A percentile compares a stretch with the other conserved stretches of the same genome.
Evolutionary conservation across 2,888 invertebrate species (phyloP).

Genomic region (Athrips mouffetella): DNA sequence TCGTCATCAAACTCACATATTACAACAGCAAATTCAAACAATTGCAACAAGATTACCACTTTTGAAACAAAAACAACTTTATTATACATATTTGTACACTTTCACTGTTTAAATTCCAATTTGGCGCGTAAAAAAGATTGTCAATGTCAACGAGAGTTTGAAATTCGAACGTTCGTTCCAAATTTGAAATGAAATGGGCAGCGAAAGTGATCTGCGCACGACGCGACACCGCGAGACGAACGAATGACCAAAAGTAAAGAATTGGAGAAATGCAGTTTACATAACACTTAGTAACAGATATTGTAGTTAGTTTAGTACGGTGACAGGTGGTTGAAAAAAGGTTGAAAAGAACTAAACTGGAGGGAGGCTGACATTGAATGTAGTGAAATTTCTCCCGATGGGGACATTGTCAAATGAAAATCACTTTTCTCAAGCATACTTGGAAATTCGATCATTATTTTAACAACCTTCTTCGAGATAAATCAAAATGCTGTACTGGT

Average conservation of each 20-base stretch:
- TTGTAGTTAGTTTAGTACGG: not conserved
- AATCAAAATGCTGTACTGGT: too few species aligned
- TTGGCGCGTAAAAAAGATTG: constrained; percentile 15
- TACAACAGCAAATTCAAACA: constrained; percentile 28
- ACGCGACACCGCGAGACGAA: constrained; percentile 45
- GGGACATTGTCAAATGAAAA: too few species aligned
- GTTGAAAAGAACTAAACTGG: not conserved
- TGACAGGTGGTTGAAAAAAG: too few species aligned
- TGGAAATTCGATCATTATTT: too few species aligned
- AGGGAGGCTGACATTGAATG: not conserved
- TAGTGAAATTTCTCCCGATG: not conserved
- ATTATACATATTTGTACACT: constrained; percentile 25
- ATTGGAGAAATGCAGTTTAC: constrained; percentile 64
- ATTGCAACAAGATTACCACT: constrained; percentile 35
- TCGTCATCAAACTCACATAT: constrained; percentile 34
- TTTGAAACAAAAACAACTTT: constrained; percentile 25
- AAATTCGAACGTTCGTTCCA: constrained; percentile 31
- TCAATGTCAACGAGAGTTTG: constrained; percentile 26
- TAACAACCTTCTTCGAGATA: too few species aligned
- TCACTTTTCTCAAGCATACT: too few species aligned
- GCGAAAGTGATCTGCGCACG: constrained; percentile 48
- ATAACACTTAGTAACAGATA: constrained; percentile 44
- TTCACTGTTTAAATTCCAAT: constrained; percentile 15
- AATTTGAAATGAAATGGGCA: constrained; percentile 27
- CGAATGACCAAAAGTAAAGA: constrained; percentile 55